These are phyloP conservation scores for Lottia scabra DNA, from an alignment of 2,888 invertebrate species.

Conservation along the genomic window DNA sequence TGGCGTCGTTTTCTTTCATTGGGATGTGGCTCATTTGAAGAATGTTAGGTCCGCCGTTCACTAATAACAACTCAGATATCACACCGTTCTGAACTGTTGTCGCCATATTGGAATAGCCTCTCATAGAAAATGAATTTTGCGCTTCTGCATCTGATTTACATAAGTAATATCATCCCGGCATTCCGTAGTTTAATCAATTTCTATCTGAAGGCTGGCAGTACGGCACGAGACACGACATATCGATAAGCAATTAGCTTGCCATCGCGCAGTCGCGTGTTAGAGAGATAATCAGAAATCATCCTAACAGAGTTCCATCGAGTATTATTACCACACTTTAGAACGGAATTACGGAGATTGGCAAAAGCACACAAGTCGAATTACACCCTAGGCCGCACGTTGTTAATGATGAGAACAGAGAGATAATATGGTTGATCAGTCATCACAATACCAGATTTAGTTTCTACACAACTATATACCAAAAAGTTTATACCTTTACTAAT, in stretches of 20 bases:
- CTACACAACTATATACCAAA: too few species aligned
- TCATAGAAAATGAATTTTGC: slow-evolving; percentile 18
- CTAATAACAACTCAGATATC: slow-evolving; percentile 16
- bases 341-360: neutral
- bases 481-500: too few species aligned
- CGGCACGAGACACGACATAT: slow-evolving; percentile 5
- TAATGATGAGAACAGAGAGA: neutral
- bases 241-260: slow-evolving; percentile 1
- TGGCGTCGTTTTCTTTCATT: slow-evolving; percentile 73
- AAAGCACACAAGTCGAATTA: slow-evolving; percentile 1
- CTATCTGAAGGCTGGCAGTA: slow-evolving; percentile 1
- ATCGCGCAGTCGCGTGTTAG: neutral
- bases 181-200: slow-evolving; percentile 42
- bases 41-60: slow-evolving; percentile 9
- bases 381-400: neutral
- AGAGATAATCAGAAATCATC: neutral
- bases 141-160: slow-evolving; percentile 31
- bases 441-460: too few species aligned
- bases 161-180: slow-evolving; percentile 37
- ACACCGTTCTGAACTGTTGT: slow-evolving; percentile 23
- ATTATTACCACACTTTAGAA: neutral
- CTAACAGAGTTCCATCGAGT: neutral
- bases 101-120: slow-evolving; percentile 21
- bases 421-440: neutral
- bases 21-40: slow-evolving; percentile 46